Base-by-base conservation (phyloP, 1,140 invertebrate genomes). In the Battus philenor region DNA sequence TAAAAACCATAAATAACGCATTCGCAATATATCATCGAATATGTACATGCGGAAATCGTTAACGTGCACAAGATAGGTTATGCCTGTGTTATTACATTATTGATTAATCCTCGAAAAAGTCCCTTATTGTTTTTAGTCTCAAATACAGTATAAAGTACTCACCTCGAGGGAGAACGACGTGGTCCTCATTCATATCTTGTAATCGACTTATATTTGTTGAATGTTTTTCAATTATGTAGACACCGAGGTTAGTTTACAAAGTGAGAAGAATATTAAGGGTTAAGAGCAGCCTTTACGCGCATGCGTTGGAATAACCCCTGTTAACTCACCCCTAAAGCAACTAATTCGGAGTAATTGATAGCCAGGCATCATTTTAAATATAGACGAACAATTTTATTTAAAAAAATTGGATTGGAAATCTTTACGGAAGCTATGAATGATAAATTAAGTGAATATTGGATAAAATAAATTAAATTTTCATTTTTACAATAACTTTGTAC, bases 121-220 rank as follows among this genome's bases (percentile, higher is more conserved):
- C 50, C 39, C 33, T 47, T 44, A 55, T 33, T 38, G 8, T 47
- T 4, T 34, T 24, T 38, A 43, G 18, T 43, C 11, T 39, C 26
- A 22, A 49, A 32, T 34, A 20, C 8, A 36, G n/a, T 34, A 24
- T 22, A 17, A 12, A 18, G 6, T 22, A 63, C 87, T 88, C 88
- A 92, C 91, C 91, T 93, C 90, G 84, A 91, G 87, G 66, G 91
- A 88, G 86, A 91, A 90, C 86, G 89, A 89, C 88, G 91, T 91
- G 90, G 91, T 90, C 91, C 89, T 91, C 91, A 90, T 87, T 88
- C 88, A 90, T 89, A 88, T 87, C 88, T 87, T 79, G 73, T 74
- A 59, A 64, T 44, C 60, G 63, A 50, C 74, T 62, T 63, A 65
- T 73, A 51, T 33, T 70, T 54, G 53, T 62, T 68, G 65, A 81